Conservation (phyloP, 2,888 invertebrate genomes). For the Elysia crispata region DNA sequence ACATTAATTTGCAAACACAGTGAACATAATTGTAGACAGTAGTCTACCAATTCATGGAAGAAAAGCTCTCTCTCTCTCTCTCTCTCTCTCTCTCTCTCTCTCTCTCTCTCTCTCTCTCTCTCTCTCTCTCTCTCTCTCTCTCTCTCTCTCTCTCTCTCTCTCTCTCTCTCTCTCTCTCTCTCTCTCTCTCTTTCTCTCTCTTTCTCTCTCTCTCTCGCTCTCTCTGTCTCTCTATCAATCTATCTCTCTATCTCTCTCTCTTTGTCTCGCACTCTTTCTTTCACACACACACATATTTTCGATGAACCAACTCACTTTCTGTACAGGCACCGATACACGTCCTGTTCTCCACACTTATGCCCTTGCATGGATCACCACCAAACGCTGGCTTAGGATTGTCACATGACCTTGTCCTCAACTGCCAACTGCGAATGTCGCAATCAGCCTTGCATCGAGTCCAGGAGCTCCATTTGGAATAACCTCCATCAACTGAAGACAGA, state of each 20-base stretch:
- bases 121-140: not conserved
- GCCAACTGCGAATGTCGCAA: conserved; percentile 52
- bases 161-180: no score
- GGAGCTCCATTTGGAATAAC: conserved; percentile 54
- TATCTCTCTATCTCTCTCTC: no score
- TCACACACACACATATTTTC: no score
- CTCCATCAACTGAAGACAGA: conserved; percentile 52
- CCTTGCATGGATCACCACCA: conserved; percentile 50
- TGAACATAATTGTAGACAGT: no score
- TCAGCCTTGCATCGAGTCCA: conserved; percentile 54
- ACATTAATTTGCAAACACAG: no score
- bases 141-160: no score
- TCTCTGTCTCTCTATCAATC: no score
- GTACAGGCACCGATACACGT: conserved; percentile 48
- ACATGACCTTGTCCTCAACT: conserved; percentile 51
- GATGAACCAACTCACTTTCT: conserved; percentile 39
- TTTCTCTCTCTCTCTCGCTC: no score
- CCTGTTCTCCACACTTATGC: conserved; percentile 17
- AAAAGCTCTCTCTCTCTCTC: conserved; percentile 1
- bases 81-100: not conserved
- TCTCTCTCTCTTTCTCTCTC: no score
- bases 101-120: not conserved
- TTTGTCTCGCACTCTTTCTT: no score
- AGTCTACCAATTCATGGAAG: no score
- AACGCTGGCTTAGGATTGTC: conserved; percentile 53